Evolutionary conservation across 2,888 invertebrate species (phyloP).

Genomic region (Orchestes rusci): DNA sequence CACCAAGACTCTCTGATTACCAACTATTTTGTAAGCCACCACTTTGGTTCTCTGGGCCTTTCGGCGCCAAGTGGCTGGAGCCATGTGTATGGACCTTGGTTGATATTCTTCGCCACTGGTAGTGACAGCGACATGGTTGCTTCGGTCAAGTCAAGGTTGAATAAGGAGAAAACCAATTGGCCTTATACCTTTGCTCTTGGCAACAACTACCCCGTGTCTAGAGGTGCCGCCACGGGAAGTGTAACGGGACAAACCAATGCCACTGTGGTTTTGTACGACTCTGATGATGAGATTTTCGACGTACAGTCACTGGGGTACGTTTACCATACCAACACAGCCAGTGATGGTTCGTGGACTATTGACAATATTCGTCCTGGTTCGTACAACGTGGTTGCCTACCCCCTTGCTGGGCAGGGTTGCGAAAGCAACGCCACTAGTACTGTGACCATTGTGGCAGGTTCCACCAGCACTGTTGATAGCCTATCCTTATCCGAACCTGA

Average conservation of each 20-base stretch:
- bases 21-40: constrained; percentile 19
- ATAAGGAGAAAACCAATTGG: constrained; percentile 12
- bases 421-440: constrained; percentile 8
- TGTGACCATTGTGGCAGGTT: constrained; percentile 12
- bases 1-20: constrained; percentile 17
- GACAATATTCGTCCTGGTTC: constrained; percentile 14
- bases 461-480: constrained; percentile 1
- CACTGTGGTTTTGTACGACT: constrained; percentile 8
- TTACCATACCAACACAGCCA: constrained; percentile 12
- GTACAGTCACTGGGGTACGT: constrained; percentile 13
- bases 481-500: constrained; percentile 9
- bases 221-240: constrained; percentile 13
- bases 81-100: constrained; percentile 20
- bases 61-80: constrained; percentile 11
- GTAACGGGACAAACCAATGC: constrained; percentile 12
- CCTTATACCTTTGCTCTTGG: constrained; percentile 17
- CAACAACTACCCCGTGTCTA: constrained; percentile 8
- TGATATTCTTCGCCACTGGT: constrained; percentile 18
- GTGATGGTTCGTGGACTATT: constrained; percentile 8
- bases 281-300: constrained; percentile 12
- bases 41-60: constrained; percentile 15
- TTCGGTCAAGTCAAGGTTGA: constrained; percentile 7
- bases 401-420: constrained; percentile 18
- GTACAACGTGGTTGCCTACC: constrained; percentile 13
- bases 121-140: constrained; percentile 9